Evolutionary conservation across 2,113 vertebrate species (phyloP).

Genomic region (Phrynosoma platyrhinos): DNA sequence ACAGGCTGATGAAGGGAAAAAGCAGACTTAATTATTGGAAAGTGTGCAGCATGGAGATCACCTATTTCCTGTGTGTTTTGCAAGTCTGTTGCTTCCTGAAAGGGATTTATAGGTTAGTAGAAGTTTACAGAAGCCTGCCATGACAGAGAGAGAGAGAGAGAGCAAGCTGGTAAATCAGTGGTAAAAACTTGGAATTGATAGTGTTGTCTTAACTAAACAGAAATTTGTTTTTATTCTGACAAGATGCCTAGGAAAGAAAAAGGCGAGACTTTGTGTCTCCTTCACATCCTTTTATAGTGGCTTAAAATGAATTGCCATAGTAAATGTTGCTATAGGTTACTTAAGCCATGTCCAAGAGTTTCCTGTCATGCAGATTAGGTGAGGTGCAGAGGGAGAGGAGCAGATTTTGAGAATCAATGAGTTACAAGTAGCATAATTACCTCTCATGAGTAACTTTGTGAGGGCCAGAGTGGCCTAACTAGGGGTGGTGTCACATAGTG

Average conservation of each 20-base stretch:
- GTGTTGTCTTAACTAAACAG: background rate
- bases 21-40: slow-evolving; percentile 54
- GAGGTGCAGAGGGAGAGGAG: too few relatives aligned
- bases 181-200: background rate
- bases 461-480: too few relatives aligned
- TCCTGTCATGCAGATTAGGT: background rate
- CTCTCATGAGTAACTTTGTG: too few relatives aligned
- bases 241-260: background rate
- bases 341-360: background rate
- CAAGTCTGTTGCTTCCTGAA: rapidly evolving
- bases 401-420: too few relatives aligned
- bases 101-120: rapidly evolving
- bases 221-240: background rate
- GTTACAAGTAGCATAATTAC: too few relatives aligned
- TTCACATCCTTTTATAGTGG: rapidly evolving
- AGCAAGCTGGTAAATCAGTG: background rate
- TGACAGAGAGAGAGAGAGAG: background rate
- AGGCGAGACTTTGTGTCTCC: background rate
- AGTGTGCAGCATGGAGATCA: slow-evolving; percentile 1
- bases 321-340: rapidly evolving
- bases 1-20: slow-evolving; percentile 29
- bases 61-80: slow-evolving; percentile 46
- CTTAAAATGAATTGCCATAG: background rate
- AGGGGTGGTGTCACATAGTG: too few relatives aligned
- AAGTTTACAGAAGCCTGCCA: background rate